Percentiles rank a stretch among this genome's conserved stretches.
Evolutionary conservation across 1,140 invertebrate genomes (phyloP).

Genomic region (Drosophila bocqueti): DNA sequence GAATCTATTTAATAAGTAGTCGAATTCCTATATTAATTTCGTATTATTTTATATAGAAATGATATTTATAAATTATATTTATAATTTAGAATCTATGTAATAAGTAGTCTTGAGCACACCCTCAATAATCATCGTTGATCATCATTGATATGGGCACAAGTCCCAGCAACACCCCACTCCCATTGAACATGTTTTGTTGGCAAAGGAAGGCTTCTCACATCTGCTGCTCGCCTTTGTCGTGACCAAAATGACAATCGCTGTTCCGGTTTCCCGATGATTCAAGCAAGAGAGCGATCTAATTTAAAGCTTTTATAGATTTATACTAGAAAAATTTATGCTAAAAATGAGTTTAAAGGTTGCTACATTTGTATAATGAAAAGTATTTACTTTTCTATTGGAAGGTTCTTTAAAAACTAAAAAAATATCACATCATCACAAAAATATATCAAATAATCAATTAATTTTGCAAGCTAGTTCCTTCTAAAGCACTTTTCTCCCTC

Average conservation of each 20-base stretch:
- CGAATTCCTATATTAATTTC: no score
- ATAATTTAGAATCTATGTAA: no score
- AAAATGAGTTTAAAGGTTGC: not conserved
- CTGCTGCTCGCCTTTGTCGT: not conserved
- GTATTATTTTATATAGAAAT: no score
- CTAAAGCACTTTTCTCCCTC: not conserved
- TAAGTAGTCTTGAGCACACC: no score
- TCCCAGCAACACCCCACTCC: not conserved
- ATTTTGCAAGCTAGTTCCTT: not conserved
- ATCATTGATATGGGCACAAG: no score
- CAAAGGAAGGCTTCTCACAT: not conserved
- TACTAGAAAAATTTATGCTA: not conserved
- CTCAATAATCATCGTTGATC: no score
- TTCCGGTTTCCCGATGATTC: not conserved
- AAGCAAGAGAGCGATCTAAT: not conserved
- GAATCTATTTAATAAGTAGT: no score
- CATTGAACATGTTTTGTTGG: not conserved
- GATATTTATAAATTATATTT: no score
- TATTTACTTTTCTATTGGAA: not conserved
- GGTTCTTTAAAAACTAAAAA: not conserved
- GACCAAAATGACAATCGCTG: slow-evolving; percentile 2
- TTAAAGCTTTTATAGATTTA: not conserved
- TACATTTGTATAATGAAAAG: not conserved
- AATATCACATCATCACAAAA: not conserved
- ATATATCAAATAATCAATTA: not conserved